Percentiles rank a stretch among this genome's conserved stretches.
Evolutionary conservation across 2,113 vertebrate genomes (phyloP).

Genomic region (Ifrita kowaldi): DNA sequence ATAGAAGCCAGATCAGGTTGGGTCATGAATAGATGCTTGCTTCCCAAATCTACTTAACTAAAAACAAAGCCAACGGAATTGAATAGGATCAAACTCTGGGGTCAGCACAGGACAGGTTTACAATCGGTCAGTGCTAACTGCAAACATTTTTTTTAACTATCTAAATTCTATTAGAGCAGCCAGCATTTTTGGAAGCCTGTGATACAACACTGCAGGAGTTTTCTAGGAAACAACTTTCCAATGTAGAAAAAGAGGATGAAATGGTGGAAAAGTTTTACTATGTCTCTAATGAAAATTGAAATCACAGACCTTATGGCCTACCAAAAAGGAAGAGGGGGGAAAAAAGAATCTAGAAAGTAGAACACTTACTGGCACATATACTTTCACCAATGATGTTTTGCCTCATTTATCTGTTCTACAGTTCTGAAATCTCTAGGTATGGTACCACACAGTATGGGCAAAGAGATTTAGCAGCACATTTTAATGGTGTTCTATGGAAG

Average conservation of each 20-base stretch:
- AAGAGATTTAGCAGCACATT: neutral
- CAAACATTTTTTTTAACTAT: conserved; percentile 12
- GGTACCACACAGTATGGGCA: neutral
- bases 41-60: conserved; percentile 64
- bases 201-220: neutral
- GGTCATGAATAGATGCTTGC: conserved; percentile 51
- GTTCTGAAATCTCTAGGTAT: neutral
- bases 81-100: conserved; percentile 26
- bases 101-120: conserved; percentile 47
- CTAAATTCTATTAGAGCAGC: neutral
- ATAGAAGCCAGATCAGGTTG: conserved; percentile 46
- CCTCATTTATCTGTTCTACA: neutral
- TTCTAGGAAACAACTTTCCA: neutral
- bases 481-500: neutral
- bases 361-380: neutral
- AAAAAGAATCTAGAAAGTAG: neutral
- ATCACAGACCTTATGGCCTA: neutral
- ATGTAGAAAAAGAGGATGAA: neutral
- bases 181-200: neutral
- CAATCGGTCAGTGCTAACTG: neutral
- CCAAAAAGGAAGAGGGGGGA: neutral
- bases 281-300: neutral
- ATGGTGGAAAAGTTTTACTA: neutral
- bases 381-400: neutral
- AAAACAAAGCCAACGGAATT: conserved; percentile 52